Percentiles rank a stretch among this genome's conserved stretches.
Evolutionary conservation across 2,113 vertebrate species (phyloP).

Genomic region (Collichthys lucidus): DNA sequence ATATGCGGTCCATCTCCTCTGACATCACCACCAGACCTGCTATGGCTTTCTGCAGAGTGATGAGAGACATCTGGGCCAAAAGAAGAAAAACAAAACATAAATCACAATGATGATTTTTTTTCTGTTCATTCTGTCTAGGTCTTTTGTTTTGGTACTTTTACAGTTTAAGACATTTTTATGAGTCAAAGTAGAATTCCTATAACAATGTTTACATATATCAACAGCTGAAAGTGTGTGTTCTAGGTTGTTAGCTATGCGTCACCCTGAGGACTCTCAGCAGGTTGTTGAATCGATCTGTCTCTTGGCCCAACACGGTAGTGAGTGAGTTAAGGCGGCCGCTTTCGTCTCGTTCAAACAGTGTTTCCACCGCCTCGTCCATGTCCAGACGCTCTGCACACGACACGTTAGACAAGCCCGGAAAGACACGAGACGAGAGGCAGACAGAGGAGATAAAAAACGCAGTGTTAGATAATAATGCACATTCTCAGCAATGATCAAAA

Average conservation of each 20-base stretch:
- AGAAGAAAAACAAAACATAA: not conserved
- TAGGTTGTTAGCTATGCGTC: slow-evolving; percentile 16
- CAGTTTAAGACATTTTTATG: not conserved
- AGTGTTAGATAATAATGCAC: not conserved
- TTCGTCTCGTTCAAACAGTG: slow-evolving; percentile 82
- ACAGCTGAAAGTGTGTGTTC: not conserved
- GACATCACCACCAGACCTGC: slow-evolving; percentile 87
- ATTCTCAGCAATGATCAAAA: not conserved
- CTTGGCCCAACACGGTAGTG: slow-evolving; percentile 86
- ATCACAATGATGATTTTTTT: not conserved
- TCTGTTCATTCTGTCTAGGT: too few relatives aligned
- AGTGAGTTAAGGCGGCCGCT: slow-evolving; percentile 85
- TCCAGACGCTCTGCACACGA: slow-evolving; percentile 81
- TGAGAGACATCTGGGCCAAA: slow-evolving; percentile 77
- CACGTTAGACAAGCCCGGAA: not conserved
- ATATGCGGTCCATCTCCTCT: slow-evolving; percentile 88
- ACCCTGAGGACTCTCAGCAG: slow-evolving; percentile 83
- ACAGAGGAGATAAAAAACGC: not conserved
- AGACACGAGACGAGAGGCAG: not conserved
- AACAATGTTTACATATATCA: not conserved
- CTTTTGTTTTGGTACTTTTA: not conserved
- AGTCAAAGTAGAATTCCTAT: not conserved
- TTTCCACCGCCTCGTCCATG: slow-evolving; percentile 84
- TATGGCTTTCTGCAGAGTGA: slow-evolving; percentile 85
- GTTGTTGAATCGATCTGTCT: slow-evolving; percentile 87